Evolutionary conservation across 1,140 invertebrate species (phyloP).

Genomic region (Cheumatopsyche charites): DNA sequence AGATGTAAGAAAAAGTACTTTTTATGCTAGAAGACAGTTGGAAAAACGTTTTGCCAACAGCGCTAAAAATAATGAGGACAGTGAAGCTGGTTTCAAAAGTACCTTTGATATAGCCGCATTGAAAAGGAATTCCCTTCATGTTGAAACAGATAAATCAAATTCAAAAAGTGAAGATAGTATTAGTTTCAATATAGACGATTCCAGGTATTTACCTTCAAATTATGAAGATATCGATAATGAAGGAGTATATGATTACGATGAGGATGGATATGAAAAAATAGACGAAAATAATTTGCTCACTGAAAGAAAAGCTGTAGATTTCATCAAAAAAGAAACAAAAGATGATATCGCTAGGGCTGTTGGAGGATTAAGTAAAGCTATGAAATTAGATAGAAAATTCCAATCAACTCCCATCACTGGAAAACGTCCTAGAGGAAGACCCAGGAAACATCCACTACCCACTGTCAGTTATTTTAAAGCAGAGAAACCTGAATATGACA

Average conservation of each 20-base stretch:
- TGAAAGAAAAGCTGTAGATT: conserved; percentile 5
- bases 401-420: not conserved
- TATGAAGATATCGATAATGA: conserved; percentile 43
- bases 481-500: conserved; percentile 16
- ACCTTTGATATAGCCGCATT: conserved; percentile 26
- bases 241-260: conserved; percentile 36
- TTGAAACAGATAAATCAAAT: not conserved
- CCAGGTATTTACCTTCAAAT: conserved; percentile 33
- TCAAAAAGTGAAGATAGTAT: not conserved
- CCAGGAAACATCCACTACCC: not conserved
- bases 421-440: conserved; percentile 24
- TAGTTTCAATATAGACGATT: conserved; percentile 8
- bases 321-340: not conserved
- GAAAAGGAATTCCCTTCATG: conserved; percentile 28
- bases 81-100: not conserved
- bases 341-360: conserved; percentile 26
- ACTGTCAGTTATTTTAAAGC: conserved; percentile 22
- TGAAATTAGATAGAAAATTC: conserved; percentile 19
- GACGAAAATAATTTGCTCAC: conserved; percentile 21
- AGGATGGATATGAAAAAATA: not conserved
- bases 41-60: not conserved
- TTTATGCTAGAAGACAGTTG: not conserved
- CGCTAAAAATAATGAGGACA: not conserved
- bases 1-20: conserved; percentile 4
- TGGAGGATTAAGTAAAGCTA: conserved; percentile 23